A percentile compares a stretch with the other conserved stretches of the same genome.
These are phyloP conservation scores for Drosophila pruinosa DNA, from an alignment of 1,140 invertebrate genomes.

Conservation along the genomic window DNA sequence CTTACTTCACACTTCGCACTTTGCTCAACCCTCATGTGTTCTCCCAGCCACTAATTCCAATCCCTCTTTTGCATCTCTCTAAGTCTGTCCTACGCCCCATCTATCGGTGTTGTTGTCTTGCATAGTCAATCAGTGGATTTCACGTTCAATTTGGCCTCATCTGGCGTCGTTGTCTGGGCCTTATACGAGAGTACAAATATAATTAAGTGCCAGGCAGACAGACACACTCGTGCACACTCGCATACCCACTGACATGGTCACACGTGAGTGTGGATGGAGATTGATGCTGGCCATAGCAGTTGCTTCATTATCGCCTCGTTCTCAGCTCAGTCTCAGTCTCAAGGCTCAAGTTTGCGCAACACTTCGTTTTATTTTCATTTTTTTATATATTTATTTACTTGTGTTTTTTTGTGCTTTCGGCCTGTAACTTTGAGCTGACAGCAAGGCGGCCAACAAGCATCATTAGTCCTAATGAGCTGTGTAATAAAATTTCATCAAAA, in stretches of 20 bases:
- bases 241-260: background rate
- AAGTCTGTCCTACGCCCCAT: background rate
- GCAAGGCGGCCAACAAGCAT: constrained; percentile 58
- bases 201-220: constrained; percentile 64
- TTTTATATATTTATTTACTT: constrained; percentile 1
- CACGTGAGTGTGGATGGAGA: constrained; percentile 4
- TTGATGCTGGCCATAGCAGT: constrained; percentile 29
- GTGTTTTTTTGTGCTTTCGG: background rate
- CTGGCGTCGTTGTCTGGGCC: constrained; percentile 27
- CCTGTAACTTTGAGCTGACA: constrained; percentile 42
- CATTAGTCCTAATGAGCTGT: constrained; percentile 78
- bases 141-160: constrained; percentile 63
- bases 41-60: background rate
- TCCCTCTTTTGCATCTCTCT: background rate
- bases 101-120: background rate
- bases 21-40: background rate
- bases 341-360: constrained; percentile 34
- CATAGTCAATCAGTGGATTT: constrained; percentile 63
- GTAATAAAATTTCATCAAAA: constrained; percentile 72
- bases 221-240: constrained; percentile 7
- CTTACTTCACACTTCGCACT: constrained; percentile 12
- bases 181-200: constrained; percentile 58
- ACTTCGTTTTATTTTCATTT: constrained; percentile 11
- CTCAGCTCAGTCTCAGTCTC: background rate
- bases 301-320: constrained; percentile 29